Percentiles rank a stretch among this genome's conserved stretches.
Conservation (phyloP, 2,113 vertebrate genomes). For the Rhadina sibilatrix region DNA sequence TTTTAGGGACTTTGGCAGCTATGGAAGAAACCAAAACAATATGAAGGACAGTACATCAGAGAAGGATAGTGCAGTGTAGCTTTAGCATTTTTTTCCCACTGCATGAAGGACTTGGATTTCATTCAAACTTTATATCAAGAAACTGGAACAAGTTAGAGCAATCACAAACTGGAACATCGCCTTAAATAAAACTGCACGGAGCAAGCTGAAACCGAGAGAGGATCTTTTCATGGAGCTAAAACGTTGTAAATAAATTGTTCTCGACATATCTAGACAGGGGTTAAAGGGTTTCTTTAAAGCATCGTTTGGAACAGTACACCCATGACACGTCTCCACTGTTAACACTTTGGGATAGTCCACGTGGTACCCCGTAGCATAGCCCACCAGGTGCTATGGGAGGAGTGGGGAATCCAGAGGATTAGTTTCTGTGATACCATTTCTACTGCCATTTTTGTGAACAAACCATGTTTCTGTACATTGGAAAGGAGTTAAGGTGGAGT, state of each 20-base stretch:
- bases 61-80: constrained; percentile 77
- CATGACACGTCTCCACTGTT: constrained; percentile 71
- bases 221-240: constrained; percentile 83
- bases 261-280: constrained; percentile 82
- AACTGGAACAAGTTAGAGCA: constrained; percentile 79
- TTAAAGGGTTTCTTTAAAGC: constrained; percentile 83
- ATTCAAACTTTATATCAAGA: constrained; percentile 82
- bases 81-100: constrained; percentile 78
- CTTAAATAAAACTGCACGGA: constrained; percentile 93
- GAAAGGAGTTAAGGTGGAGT: constrained; percentile 66
- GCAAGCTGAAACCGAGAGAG: constrained; percentile 81
- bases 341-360: constrained; percentile 61
- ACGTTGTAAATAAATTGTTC: constrained; percentile 93
- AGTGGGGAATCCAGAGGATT: constrained; percentile 69
- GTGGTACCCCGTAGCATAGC: constrained; percentile 54
- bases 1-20: constrained; percentile 79
- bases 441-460: constrained; percentile 79
- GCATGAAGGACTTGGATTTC: constrained; percentile 83
- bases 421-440: constrained; percentile 75
- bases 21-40: constrained; percentile 82
- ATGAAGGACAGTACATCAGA: constrained; percentile 73
- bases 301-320: constrained; percentile 66
- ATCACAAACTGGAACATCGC: constrained; percentile 92
- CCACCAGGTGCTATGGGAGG: constrained; percentile 55
- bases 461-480: constrained; percentile 77